These are phyloP conservation scores for Acanthopagrus latus DNA, from an alignment of 2,797 vertebrate genomes.

Conservation along the genomic window DNA sequence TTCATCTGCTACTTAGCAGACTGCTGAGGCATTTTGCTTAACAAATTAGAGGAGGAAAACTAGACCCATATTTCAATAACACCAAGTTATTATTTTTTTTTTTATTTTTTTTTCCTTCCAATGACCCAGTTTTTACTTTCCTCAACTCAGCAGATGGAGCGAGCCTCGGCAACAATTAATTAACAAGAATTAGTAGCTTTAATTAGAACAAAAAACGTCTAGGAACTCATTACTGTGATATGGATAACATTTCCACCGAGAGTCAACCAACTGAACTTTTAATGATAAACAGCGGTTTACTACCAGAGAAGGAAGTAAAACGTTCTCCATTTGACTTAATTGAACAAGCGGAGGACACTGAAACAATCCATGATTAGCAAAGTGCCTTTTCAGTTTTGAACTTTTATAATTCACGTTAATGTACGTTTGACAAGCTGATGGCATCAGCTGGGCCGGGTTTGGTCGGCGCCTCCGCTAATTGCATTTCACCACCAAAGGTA, in stretches of 20 bases:
- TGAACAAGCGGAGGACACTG: slow-evolving; percentile 70
- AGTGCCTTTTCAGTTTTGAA: slow-evolving; percentile 49
- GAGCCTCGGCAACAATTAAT: slow-evolving; percentile 87
- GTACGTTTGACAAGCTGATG: slow-evolving; percentile 50
- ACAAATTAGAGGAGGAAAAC: slow-evolving; percentile 74
- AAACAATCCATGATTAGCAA: slow-evolving; percentile 72
- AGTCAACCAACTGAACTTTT: slow-evolving; percentile 78
- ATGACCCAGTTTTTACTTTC: slow-evolving; percentile 81
- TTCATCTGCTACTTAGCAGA: slow-evolving; percentile 66
- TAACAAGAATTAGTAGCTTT: slow-evolving; percentile 86
- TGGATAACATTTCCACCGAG: slow-evolving; percentile 81
- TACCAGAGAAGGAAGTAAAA: slow-evolving; percentile 58
- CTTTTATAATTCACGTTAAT: slow-evolving; percentile 51
- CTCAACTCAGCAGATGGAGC: slow-evolving; percentile 83
- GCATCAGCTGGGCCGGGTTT: slow-evolving; percentile 42
- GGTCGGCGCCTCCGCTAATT: slow-evolving; percentile 56
- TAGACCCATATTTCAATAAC: slow-evolving; percentile 63
- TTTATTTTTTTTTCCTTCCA: slow-evolving; percentile 51
- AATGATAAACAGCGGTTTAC: slow-evolving; percentile 80
- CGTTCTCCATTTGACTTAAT: slow-evolving; percentile 69
- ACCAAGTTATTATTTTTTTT: slow-evolving; percentile 49
- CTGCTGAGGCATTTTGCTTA: slow-evolving; percentile 71
- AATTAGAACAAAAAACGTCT: slow-evolving; percentile 83
- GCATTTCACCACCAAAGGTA: slow-evolving; percentile 55
- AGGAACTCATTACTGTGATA: slow-evolving; percentile 83